Conservation (phyloP, 2,113 vertebrate genomes). For the Plecotus auritus region DNA sequence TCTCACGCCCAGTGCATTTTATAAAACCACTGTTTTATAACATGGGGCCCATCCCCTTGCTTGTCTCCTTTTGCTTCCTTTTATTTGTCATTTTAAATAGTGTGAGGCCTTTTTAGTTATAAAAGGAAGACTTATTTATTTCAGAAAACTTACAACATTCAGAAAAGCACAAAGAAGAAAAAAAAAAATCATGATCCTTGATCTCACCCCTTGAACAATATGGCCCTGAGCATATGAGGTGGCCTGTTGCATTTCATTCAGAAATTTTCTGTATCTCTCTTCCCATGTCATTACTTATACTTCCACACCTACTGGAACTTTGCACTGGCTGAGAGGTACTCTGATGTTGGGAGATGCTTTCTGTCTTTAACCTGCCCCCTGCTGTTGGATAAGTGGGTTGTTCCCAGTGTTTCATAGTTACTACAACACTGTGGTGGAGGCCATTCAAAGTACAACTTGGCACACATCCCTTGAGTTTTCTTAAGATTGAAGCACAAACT, state of each 20-base stretch:
- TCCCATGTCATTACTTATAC: neutral
- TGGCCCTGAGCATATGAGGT: neutral
- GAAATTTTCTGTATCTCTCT: neutral
- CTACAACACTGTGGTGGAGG: neutral
- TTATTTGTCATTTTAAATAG: neutral
- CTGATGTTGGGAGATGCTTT: neutral
- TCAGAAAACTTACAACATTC: constrained; percentile 14
- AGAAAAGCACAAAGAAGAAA: neutral
- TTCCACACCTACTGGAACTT: neutral
- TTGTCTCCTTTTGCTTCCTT: constrained; percentile 5
- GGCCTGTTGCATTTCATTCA: neutral
- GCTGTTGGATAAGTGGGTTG: neutral
- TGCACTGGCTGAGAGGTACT: neutral
- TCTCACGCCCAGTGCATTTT: neutral
- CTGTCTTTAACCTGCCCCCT: neutral
- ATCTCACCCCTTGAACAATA: neutral
- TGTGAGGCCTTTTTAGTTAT: neutral
- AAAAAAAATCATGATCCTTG: neutral
- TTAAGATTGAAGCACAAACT: neutral
- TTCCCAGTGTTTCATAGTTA: neutral
- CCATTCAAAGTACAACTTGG: neutral
- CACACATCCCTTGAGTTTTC: neutral
- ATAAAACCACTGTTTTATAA: neutral
- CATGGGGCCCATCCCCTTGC: neutral
- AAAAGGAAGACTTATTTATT: neutral